Base-by-base conservation (phyloP, 2,113 vertebrate species). In the Aplodontia rufa region DNA sequence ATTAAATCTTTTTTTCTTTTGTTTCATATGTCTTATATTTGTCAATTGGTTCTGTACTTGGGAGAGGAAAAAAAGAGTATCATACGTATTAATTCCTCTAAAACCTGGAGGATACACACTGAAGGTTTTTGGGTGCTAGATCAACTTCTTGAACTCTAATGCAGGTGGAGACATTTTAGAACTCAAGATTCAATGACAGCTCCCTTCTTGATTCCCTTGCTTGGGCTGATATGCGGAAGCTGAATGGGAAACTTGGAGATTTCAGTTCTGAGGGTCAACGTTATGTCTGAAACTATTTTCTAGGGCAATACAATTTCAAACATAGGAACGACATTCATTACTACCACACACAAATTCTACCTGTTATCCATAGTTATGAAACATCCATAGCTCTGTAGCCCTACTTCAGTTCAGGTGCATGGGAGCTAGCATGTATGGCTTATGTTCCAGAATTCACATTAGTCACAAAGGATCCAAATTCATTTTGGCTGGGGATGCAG, bases 21-120 rank as follows among this genome's bases (percentile, higher is more conserved):
- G 68, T 26, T 62, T 87, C 75, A 37, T 4, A 12, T 62, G 26
- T 64, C 53, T 69, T 58, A 7, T 30, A 20, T 55, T 76, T 82
- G 64, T 64, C 81, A 79, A 7, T 91, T 91, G 45, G 35, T 92
- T 87, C 84, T 91, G 40, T 80, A 66, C 62, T 79, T 79, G 80
- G 14, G 74, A 76, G 62, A 66, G 14, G 16, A 55, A 20, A 55
- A 37, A 16, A 72, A 35, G 13, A 49, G 28, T 35, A 19, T 45
- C 62, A 69, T 64, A 51, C 94, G n/a, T 94, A 84, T 28, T 19
- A 40, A 82, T 47, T 40, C 14, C 3, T 30, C 64, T 14, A 22
- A 58, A 83, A 83, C 72, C 84, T 79, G 55, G 26, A 49, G 62
- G 92, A 51, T 53, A 45, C 78, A 45, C 45, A 30, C 28, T 47